Base-by-base conservation (phyloP, 2,113 vertebrate species). In the Dendropsophus ebraccatus region DNA sequence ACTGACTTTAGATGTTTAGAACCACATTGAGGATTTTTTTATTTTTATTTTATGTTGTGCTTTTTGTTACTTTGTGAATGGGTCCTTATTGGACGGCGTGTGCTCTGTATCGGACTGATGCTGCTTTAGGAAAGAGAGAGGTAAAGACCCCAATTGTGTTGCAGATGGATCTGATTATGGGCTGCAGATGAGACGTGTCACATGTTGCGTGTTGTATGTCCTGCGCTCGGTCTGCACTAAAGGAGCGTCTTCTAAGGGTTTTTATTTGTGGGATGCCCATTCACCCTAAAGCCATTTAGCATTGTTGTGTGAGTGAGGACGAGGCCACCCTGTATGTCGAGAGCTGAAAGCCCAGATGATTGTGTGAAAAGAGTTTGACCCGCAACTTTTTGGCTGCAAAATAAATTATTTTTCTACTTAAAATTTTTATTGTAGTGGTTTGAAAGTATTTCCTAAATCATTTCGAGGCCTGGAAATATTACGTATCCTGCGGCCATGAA, bases 41-140 rank as follows among this genome's bases (percentile, higher is more conserved):
- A 30, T 65, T 30, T 30, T 65, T 62, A 13, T 62, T 11, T 10
- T 23, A 49, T 49, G 1, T 10, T 49, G 6, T 49, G 4, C 12
- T 49, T 49, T 13, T 5, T 49, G 47, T 49, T 8, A 5, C 3
- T 41, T 41, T 41, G 58, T 9, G 9, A 60, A 60, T 60, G 60
- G 90, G 89, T 45, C 16, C 0, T 95, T 93, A 95, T 93, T 91
- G 16, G 91, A 87, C 94, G 94, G 94, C 94, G 94, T 93, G 92
- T 92, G 92, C 95, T 77, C 67, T 30, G 41, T 32, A 93, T 82
- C 87, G 90, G 92, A 93, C 94, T 90, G 91, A 95, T 96, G 96
- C 96, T 97, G 96, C 96, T 97, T 95, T 92, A 92, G 25, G 2
- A 1, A 14, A 21, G 8, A 25, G 88, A 8, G 5, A n/a, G 41